Percentiles rank a stretch among this genome's conserved stretches.
phyloP scores from a whole-genome alignment of 2,113 vertebrate species.

The Saguinus midas region DNA sequence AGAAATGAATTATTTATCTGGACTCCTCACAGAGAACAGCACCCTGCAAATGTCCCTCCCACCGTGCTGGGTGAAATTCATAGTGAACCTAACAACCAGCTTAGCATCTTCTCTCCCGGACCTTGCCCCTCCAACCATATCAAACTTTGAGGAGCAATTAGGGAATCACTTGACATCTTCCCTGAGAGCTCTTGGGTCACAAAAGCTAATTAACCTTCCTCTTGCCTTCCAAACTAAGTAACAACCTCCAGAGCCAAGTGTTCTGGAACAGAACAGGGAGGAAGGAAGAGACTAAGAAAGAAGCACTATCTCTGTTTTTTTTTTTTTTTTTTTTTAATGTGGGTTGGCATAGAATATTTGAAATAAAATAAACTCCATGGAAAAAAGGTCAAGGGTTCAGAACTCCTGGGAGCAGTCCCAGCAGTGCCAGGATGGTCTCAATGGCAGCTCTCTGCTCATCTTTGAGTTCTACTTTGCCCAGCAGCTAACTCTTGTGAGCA shows the following conservation, averaged over 20 bases:
- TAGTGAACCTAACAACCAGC: constrained; percentile 69
- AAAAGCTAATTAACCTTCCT: constrained; percentile 87
- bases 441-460: accelerated
- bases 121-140: constrained; percentile 75
- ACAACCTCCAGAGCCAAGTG: constrained; percentile 63
- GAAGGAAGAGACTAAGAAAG: background rate
- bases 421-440: accelerated
- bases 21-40: background rate
- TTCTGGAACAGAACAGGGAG: background rate
- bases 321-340: background rate
- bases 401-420: background rate
- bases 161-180: constrained; percentile 80
- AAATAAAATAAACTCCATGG: background rate
- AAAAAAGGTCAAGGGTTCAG: background rate
- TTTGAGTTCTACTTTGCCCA: no score
- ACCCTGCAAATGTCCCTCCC: accelerated
- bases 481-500: accelerated
- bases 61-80: constrained; percentile 51
- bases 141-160: constrained; percentile 84
- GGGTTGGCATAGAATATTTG: constrained; percentile 38
- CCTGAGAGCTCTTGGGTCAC: constrained; percentile 81
- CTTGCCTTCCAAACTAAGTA: constrained; percentile 77
- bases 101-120: constrained; percentile 63
- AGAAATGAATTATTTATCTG: background rate
- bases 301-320: background rate